These are phyloP conservation scores for Dendronephthya gigantea DNA, from an alignment of 64 coral and sea anemone genomes.

Conservation along the genomic window DNA sequence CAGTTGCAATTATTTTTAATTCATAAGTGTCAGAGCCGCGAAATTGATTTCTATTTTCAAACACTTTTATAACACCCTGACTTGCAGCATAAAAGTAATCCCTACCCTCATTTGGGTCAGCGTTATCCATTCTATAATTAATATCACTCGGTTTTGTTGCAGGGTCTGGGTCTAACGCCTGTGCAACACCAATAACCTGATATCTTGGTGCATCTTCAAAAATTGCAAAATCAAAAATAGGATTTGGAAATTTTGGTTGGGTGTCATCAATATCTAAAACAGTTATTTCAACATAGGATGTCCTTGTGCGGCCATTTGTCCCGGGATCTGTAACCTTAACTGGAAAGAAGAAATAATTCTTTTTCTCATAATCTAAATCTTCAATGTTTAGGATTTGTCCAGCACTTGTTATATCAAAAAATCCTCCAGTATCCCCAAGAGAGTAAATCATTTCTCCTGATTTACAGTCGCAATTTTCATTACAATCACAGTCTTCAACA, in stretches of 20 bases:
- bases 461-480: background rate
- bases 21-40: background rate
- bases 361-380: background rate
- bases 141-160: background rate
- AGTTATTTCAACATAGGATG: background rate
- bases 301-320: background rate
- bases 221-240: background rate
- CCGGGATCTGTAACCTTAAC: background rate
- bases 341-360: slow-evolving; percentile 16
- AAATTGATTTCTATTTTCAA: background rate
- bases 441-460: background rate
- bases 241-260: background rate
- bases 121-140: background rate
- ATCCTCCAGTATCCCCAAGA: background rate
- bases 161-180: background rate
- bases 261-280: slow-evolving; percentile 2
- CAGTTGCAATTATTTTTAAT: background rate
- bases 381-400: background rate
- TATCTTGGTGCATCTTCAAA: slow-evolving; percentile 2
- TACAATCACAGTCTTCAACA: slow-evolving; percentile 2
- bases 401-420: background rate
- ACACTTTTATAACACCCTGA: background rate
- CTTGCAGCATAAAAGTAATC: background rate
- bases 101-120: background rate
- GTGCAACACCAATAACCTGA: background rate